A percentile compares a stretch with the other conserved stretches of the same genome.
phyloP scores from a whole-genome alignment of 2,113 vertebrate species.

The Pseudorhombus dupliciocellatus region DNA sequence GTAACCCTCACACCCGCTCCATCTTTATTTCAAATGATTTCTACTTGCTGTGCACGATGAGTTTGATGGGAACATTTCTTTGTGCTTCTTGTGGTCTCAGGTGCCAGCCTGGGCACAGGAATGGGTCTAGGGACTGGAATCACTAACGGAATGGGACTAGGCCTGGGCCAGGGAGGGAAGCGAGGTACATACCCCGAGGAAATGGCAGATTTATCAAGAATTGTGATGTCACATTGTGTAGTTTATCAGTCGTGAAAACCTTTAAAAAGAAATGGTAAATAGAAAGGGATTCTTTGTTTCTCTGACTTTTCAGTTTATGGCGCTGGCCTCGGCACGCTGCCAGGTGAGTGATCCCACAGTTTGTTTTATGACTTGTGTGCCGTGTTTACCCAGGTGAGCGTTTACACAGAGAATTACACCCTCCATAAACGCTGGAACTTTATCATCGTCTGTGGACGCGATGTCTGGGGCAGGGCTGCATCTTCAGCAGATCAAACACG shows the following conservation, averaged over 20 bases:
- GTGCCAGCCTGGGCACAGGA: slow-evolving; percentile 67
- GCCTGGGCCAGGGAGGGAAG: slow-evolving; percentile 61
- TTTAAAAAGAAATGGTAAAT: no score
- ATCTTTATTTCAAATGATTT: not conserved
- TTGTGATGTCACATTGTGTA: no score
- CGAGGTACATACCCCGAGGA: no score
- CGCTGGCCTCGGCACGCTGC: slow-evolving; percentile 55
- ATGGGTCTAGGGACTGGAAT: slow-evolving; percentile 56
- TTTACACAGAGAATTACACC: not conserved
- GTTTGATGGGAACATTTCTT: not conserved
- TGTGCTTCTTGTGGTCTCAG: slow-evolving; percentile 36
- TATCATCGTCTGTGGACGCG: slow-evolving; percentile 34
- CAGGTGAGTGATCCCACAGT: slow-evolving; percentile 57
- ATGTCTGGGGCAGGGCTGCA: slow-evolving; percentile 6
- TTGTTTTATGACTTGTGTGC: not conserved
- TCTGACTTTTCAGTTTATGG: slow-evolving; percentile 64
- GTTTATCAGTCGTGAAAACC: not conserved
- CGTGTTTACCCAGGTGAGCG: not conserved
- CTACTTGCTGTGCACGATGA: not conserved
- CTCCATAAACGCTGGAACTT: not conserved
- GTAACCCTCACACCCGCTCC: not conserved
- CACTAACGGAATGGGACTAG: slow-evolving; percentile 58
- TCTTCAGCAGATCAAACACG: slow-evolving; percentile 25
- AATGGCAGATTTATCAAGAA: no score
- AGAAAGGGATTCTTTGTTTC: slow-evolving; percentile 4